Base-by-base conservation (phyloP, 2,797 vertebrate species). In the Knipowitschia caucasica region DNA sequence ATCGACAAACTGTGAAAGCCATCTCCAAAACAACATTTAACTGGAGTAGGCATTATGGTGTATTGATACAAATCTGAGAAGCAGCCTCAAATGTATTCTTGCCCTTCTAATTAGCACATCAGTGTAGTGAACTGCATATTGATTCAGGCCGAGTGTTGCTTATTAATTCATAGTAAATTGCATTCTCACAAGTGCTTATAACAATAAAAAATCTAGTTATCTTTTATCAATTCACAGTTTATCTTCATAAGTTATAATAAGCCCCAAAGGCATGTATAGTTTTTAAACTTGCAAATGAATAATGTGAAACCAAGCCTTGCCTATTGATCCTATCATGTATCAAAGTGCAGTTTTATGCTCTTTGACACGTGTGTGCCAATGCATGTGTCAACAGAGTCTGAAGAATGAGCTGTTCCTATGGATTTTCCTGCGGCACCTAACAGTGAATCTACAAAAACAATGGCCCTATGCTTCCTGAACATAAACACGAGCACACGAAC, bases 391-490 rank as follows among this genome's bases (percentile, higher is more conserved):
- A 49, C 45, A 49, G 29, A 33, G 6, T 29, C 6, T 12, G 17
- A 31, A 30, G 44, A 9, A 47, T 18, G 5, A 47, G 17, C 29
- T 20, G 27, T 18, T 31, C 18, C 18, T 31, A 47, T 31, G 29
- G 45, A 31, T 47, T 47, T 47, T 34, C 44, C 27, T n/a, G 27
- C 27, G 27, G 44, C 27, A 33, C 31, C 18, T 7, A 49, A 49
- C 46, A 9, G 18, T 23, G 20, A 21, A 44, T 8, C 14, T n/a
- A 44, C 24, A 26, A 24, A 26, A 26, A 44, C n/a, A n/a, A n/a
- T n/a, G n/a, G n/a, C n/a, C n/a, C n/a, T n/a, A n/a, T n/a, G n/a
- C n/a, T n/a, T n/a, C n/a, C n/a, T n/a, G n/a, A n/a, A n/a, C n/a
- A n/a, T n/a, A n/a, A n/a, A n/a, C n/a, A n/a, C n/a, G n/a, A n/a